Conservation (phyloP, 2,888 invertebrate genomes). For the Tiliacea aurago region DNA sequence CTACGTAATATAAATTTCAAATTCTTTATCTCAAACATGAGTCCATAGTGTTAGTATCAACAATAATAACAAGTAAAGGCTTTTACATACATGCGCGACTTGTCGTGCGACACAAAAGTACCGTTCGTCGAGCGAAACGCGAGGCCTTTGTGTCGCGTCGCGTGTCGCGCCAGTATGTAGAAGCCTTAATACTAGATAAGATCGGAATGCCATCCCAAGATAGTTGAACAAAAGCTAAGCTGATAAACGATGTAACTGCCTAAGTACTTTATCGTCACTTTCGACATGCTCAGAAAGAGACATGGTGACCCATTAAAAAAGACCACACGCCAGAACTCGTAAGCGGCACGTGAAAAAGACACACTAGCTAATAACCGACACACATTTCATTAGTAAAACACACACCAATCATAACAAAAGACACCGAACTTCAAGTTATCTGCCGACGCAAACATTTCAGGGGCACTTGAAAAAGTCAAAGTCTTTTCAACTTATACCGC, state of each 20-base stretch:
- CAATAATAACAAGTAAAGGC: too few species aligned
- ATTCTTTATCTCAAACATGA: too few species aligned
- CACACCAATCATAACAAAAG: constrained; percentile 57
- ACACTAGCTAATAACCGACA: constrained; percentile 32
- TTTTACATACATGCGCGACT: too few species aligned
- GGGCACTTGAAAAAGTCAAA: constrained; percentile 53
- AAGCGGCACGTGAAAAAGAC: constrained; percentile 25
- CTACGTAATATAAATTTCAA: too few species aligned
- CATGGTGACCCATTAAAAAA: constrained; percentile 32
- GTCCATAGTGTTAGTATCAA: too few species aligned
- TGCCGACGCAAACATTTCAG: constrained; percentile 62
- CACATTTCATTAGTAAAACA: constrained; percentile 62
- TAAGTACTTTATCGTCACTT: constrained; percentile 14
- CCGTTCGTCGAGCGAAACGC: too few species aligned
- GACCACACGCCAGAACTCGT: neutral
- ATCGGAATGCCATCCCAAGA: neutral
- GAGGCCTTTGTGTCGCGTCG: too few species aligned
- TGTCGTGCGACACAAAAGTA: too few species aligned
- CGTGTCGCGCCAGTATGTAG: too few species aligned
- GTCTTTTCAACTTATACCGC: constrained; percentile 61
- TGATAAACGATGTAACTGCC: neutral
- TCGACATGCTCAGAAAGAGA: constrained; percentile 1
- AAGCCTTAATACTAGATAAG: constrained; percentile 8
- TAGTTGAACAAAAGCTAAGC: neutral
- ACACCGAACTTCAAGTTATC: constrained; percentile 57